Evolutionary conservation across 2,888 invertebrate genomes (phyloP), one percentile per base, ranked within the genome.

Genomic region (Patella depressa): DNA sequence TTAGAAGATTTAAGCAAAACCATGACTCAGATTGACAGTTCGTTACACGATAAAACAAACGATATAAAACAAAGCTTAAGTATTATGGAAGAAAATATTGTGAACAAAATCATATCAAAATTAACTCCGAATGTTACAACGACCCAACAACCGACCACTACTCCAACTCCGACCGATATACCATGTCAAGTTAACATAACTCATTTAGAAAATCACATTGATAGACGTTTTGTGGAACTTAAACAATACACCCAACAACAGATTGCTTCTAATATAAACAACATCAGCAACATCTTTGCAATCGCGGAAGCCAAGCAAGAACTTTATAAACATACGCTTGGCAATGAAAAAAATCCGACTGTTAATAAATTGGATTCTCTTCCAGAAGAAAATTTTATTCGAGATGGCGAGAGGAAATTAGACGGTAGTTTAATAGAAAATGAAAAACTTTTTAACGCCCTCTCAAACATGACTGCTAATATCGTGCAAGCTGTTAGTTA

Each of bases 401-500:
- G 14, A 3, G 19, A 54, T 12, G 15, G n/a, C 5, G 53, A 59
- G 34, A 15, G 24, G 24, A 53, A 57, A 59, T 17, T 54, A 7
- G 55, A 45, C 14, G 55, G 54, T 1, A 54, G 54, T 53, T 72
- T 76, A 53, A 65, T 76, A 53, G 83, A 83, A 14, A 76, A 78
- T 55, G 78, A 80, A 55, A 73, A n/a, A 53, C 80, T 88, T 15
- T 80, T 85, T 73, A 79, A 79, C 59, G 83, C 85, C 9, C 74
- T 88, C 15, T 75, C 81, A 9, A 84, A 83, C 24, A 84, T 88
- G 70, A 88, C 87, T 15, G 83, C 80, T 19, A 86, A 87, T 73
- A 81, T 88, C 15, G 81, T 83, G 65, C 85, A 87, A 70, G 85
- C 88, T 7, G 85, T 86, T 7, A 81, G 83, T 24, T 83, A 84